Evolutionary conservation across 1,140 invertebrate genomes (phyloP), one percentile per base, ranked within the genome.

Genomic region (Teleopsis dalmanni): DNA sequence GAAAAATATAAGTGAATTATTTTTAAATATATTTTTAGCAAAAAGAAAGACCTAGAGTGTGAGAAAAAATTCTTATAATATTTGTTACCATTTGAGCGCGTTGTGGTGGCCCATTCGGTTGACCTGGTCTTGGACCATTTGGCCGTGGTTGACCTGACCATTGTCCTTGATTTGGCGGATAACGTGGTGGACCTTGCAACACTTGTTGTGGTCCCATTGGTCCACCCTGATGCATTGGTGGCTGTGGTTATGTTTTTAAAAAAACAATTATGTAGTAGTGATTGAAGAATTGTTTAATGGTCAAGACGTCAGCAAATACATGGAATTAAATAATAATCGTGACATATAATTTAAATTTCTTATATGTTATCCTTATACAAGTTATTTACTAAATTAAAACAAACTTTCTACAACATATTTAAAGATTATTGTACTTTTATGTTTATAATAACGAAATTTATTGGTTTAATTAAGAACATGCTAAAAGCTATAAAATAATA

Each of bases 1-100:
- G 38, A 11, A 11, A 31, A 19, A 21, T 29, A 27, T 29, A 18
- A 2, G n/a, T n/a, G n/a, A n/a, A n/a, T n/a, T n/a, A n/a, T n/a
- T n/a, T n/a, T n/a, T n/a, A n/a, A n/a, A n/a, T n/a, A n/a, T n/a
- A n/a, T n/a, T n/a, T n/a, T n/a, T n/a, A n/a, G n/a, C n/a, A n/a
- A n/a, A n/a, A n/a, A n/a, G n/a, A n/a, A n/a, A n/a, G n/a, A n/a
- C n/a, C n/a, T n/a, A n/a, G n/a, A n/a, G n/a, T n/a, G n/a, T n/a
- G n/a, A n/a, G n/a, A n/a, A n/a, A n/a, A n/a, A n/a, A n/a, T n/a
- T n/a, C n/a, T n/a, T n/a, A n/a, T n/a, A n/a, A n/a, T n/a, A n/a
- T n/a, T n/a, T n/a, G n/a, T n/a, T 74, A 82, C 81, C 82, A 84
- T 84, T 66, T 81, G 81, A 48, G 81, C 82, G 60, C 83, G 73